Evolutionary conservation across 2,888 invertebrate genomes (phyloP).

Genomic region (Drosophila ustulata): DNA sequence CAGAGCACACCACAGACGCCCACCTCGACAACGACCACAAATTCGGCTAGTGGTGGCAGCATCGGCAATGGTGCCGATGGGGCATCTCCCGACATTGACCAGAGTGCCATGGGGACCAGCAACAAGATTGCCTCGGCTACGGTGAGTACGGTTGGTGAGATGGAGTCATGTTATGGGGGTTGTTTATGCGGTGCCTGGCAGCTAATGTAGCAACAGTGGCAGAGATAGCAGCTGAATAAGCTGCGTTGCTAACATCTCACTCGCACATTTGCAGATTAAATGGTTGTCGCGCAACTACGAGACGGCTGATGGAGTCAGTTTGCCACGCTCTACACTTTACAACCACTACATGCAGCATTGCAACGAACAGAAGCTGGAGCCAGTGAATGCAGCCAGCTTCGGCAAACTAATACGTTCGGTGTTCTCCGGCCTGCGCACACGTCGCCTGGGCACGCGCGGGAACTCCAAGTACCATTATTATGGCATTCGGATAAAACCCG

Average conservation of each 20-base stretch:
- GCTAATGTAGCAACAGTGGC: background rate
- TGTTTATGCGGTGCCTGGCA: background rate
- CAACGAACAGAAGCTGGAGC: conserved; percentile 95
- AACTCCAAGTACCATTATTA: conserved; percentile 99
- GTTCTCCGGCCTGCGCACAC: conserved; percentile 97
- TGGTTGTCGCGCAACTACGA: conserved; percentile 99
- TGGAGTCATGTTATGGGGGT: background rate
- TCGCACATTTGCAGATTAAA: conserved; percentile 88
- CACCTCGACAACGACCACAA: conserved; percentile 86
- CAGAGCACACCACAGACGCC: conserved; percentile 85
- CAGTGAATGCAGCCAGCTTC: conserved; percentile 99
- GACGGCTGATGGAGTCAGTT: conserved; percentile 96
- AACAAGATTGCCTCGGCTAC: conserved; percentile 95
- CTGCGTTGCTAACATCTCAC: conserved; percentile 49
- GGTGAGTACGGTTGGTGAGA: conserved; percentile 87
- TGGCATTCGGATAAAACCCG: conserved; percentile 98
- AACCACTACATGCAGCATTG: conserved; percentile 99
- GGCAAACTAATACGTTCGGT: conserved; percentile 99
- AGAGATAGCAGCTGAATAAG: conserved; percentile 15
- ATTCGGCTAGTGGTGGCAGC: conserved; percentile 87
- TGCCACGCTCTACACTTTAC: conserved; percentile 98
- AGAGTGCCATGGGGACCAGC: conserved; percentile 79
- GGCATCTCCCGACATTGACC: conserved; percentile 81
- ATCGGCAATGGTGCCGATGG: conserved; percentile 76
- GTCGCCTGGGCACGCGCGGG: conserved; percentile 97